A percentile compares a stretch with the other conserved stretches of the same genome.
Evolutionary conservation across 2,113 vertebrate species (phyloP).

Genomic region (Thamnaconus septentrionalis): DNA sequence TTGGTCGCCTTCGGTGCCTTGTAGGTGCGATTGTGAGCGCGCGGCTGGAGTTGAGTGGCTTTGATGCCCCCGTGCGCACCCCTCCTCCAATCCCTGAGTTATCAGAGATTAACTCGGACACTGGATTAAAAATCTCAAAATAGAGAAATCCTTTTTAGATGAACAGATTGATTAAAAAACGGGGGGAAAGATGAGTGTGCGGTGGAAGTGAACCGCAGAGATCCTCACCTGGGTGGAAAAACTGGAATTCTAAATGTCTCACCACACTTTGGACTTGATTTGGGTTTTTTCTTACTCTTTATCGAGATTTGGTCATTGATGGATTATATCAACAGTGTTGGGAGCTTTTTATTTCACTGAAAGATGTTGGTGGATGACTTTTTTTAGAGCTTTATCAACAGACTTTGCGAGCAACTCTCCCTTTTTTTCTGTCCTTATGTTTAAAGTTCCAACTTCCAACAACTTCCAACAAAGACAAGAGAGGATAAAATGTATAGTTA

Average conservation of each 20-base stretch:
- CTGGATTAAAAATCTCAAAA: slow-evolving; percentile 78
- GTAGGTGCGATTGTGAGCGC: slow-evolving; percentile 63
- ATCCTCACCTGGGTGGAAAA: slow-evolving; percentile 42
- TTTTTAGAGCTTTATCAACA: too few relatives aligned
- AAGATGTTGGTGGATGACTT: too few relatives aligned
- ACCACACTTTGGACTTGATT: too few relatives aligned
- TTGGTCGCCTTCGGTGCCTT: slow-evolving; percentile 49
- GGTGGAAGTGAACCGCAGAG: slow-evolving; percentile 31
- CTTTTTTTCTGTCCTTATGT: too few relatives aligned
- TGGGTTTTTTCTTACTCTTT: too few relatives aligned
- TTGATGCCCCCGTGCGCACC: slow-evolving; percentile 46
- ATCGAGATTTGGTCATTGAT: too few relatives aligned
- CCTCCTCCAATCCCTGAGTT: slow-evolving; percentile 66
- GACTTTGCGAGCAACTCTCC: too few relatives aligned
- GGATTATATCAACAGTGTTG: too few relatives aligned
- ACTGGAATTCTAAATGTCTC: neutral
- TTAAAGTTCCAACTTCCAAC: too few relatives aligned
- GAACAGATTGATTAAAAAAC: slow-evolving; percentile 68
- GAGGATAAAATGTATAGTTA: too few relatives aligned
- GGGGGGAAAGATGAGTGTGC: slow-evolving; percentile 37
- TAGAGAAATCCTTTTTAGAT: slow-evolving; percentile 77
- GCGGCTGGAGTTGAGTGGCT: slow-evolving; percentile 61
- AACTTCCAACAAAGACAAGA: too few relatives aligned
- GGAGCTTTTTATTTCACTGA: too few relatives aligned
- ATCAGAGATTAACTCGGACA: slow-evolving; percentile 74